These are phyloP conservation scores for Alviniconcha strummeri DNA, from an alignment of 2,888 invertebrate species.

Conservation along the genomic window DNA sequence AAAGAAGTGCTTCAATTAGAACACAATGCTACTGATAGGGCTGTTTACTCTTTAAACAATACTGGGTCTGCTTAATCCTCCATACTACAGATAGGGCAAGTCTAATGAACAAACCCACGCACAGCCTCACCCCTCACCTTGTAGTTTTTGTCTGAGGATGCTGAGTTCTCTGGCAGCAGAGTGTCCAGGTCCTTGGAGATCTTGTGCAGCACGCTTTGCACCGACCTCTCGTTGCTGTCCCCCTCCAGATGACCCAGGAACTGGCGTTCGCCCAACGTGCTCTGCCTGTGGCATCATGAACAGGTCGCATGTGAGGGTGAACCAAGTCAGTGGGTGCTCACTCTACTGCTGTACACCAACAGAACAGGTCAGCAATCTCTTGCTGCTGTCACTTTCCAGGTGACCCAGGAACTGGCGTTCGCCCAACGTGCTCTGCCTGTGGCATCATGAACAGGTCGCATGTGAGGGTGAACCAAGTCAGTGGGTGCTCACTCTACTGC, in stretches of 20 bases:
- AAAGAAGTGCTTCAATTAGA: too few species aligned
- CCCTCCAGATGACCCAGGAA: conserved; percentile 32
- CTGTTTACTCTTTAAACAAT: too few species aligned
- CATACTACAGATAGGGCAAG: too few species aligned
- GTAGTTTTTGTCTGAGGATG: conserved; percentile 39
- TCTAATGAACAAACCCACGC: too few species aligned
- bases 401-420: conserved; percentile 39
- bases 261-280: conserved; percentile 43
- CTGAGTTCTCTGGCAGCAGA: conserved; percentile 40
- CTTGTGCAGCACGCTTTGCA: conserved; percentile 32
- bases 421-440: conserved; percentile 37
- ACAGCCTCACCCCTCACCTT: conserved; percentile 32
- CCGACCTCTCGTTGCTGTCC: conserved; percentile 22
- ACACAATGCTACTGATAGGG: too few species aligned
- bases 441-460: too few species aligned
- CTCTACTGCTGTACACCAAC: too few species aligned
- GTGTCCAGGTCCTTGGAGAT: conserved; percentile 43
- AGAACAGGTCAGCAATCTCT: not conserved
- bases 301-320: too few species aligned
- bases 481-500: too few species aligned
- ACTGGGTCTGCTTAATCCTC: too few species aligned
- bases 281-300: conserved; percentile 27
- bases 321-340: too few species aligned
- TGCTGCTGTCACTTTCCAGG: not conserved
- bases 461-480: too few species aligned